A percentile compares a stretch with the other conserved stretches of the same genome.
phyloP scores from a whole-genome alignment of 2,113 vertebrate species.

The Colaptes auratus region DNA sequence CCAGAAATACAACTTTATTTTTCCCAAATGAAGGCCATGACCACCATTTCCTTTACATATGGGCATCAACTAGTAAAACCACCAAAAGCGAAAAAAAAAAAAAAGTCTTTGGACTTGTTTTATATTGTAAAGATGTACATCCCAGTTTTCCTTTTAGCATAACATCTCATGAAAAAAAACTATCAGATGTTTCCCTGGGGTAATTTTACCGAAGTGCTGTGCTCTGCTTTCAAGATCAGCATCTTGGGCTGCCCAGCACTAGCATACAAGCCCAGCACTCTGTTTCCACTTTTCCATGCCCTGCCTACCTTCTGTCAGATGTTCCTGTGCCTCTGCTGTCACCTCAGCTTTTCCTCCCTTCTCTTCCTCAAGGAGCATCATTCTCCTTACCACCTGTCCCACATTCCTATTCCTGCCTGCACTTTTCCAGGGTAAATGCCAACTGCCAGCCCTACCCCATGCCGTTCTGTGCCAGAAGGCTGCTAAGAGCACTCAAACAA shows the following conservation, averaged over 20 bases:
- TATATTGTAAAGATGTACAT: background rate
- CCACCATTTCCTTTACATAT: background rate
- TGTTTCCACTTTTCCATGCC: background rate
- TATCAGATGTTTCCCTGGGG: background rate
- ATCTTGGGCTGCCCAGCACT: background rate
- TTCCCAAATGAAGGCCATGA: background rate
- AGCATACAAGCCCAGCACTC: fast-evolving
- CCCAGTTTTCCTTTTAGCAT: background rate
- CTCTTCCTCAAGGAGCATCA: background rate
- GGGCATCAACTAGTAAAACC: background rate
- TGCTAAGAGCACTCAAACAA: background rate
- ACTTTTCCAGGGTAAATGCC: background rate
- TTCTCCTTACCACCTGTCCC: background rate
- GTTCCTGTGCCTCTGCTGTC: background rate
- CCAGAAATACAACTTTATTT: too few species aligned
- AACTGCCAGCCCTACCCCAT: fast-evolving
- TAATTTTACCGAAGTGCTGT: background rate
- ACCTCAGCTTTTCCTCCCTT: background rate
- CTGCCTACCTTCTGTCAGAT: background rate
- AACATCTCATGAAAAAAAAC: background rate
- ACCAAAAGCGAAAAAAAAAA: background rate
- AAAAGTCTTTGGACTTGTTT: background rate
- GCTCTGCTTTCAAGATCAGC: background rate
- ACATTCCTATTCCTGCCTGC: background rate
- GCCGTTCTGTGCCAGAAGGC: background rate